Conservation (phyloP, 2,797 vertebrate species). For the Odontamblyopus lacepedii region DNA sequence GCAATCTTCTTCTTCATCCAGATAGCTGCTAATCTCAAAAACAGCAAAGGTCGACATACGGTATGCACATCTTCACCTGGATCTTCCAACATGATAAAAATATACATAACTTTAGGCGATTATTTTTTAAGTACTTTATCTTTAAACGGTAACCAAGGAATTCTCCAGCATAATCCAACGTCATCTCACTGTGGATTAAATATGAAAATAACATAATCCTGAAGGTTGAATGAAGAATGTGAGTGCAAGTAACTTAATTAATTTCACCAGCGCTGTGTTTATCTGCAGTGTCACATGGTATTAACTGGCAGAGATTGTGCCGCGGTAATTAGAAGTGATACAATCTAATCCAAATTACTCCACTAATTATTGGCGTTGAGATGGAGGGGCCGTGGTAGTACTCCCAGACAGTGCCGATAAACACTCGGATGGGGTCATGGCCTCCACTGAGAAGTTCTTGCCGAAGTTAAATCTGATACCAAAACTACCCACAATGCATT, state of each 20-base stretch:
- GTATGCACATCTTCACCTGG: background rate
- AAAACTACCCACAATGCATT: background rate
- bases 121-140: constrained; percentile 2
- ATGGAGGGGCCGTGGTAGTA: background rate
- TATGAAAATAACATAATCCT: constrained; percentile 6
- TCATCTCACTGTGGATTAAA: background rate
- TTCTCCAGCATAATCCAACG: background rate
- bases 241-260: constrained; percentile 2
- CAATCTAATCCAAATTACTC: constrained; percentile 28
- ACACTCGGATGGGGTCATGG: constrained; percentile 8
- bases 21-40: background rate
- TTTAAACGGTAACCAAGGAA: constrained; percentile 3
- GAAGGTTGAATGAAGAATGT: background rate
- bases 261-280: constrained; percentile 14
- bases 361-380: constrained; percentile 28
- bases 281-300: constrained; percentile 17
- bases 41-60: background rate
- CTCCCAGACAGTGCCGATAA: constrained; percentile 21
- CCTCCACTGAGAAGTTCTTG: background rate
- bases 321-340: constrained; percentile 34
- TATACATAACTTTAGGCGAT: background rate
- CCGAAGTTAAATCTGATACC: background rate
- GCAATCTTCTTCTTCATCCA: background rate
- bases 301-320: constrained; percentile 12
- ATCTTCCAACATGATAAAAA: constrained; percentile 1